Evolutionary conservation across 1,140 invertebrate genomes (phyloP).

Genomic region (Bombus turneri): DNA sequence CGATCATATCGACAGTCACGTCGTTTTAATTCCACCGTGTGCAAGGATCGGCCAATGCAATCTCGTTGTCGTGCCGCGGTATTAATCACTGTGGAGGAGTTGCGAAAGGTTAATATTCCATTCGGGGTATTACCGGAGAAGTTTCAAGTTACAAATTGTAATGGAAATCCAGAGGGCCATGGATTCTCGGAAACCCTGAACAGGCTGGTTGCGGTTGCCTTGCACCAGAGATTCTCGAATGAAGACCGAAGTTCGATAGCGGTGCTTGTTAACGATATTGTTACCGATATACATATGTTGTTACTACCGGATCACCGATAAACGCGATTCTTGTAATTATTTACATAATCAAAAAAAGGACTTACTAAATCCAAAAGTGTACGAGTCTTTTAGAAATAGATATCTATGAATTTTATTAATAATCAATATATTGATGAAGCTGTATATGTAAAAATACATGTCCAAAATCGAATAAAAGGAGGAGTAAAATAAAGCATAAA

Average conservation of each 20-base stretch:
- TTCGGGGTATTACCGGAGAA: conserved; percentile 14
- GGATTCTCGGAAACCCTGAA: conserved; percentile 43
- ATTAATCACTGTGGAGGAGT: conserved; percentile 31
- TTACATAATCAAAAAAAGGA: no score
- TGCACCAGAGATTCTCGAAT: conserved; percentile 23
- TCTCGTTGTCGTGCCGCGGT: conserved; percentile 10
- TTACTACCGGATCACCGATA: neutral
- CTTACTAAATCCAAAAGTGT: no score
- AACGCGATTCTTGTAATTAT: neutral
- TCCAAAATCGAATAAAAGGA: no score
- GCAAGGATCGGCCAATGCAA: neutral
- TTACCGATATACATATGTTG: conserved; percentile 12
- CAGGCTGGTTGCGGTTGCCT: conserved; percentile 29
- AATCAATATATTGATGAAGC: no score
- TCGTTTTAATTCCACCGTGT: neutral
- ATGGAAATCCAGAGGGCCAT: conserved; percentile 23
- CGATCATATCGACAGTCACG: neutral
- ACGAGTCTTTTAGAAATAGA: no score
- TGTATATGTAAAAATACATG: no score
- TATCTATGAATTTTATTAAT: no score
- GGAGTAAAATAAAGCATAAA: no score
- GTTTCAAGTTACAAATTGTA: conserved; percentile 38
- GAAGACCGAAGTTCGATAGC: conserved; percentile 14
- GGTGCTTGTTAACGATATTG: neutral
- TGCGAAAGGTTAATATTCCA: conserved; percentile 40